Conservation (phyloP, 2,113 vertebrate species). For the Illadopsis cleaveri region DNA sequence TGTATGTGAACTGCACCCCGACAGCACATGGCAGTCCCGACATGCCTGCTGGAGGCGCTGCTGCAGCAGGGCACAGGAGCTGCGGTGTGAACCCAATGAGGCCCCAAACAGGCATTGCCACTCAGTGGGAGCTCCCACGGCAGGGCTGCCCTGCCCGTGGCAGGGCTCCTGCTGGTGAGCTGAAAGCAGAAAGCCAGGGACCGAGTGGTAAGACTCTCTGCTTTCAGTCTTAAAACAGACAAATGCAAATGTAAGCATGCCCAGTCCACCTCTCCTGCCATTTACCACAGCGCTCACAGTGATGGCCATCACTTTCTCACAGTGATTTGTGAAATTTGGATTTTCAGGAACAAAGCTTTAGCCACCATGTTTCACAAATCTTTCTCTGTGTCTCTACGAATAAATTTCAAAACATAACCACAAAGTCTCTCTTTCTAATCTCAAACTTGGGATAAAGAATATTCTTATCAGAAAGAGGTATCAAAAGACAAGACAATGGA, state of each 20-base stretch:
- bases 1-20: fast-evolving
- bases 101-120: fast-evolving
- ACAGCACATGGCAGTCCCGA: fast-evolving
- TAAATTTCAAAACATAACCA: background rate
- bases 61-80: fast-evolving
- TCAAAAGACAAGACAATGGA: background rate
- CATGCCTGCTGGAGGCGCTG: fast-evolving
- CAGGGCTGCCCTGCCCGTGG: fast-evolving
- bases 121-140: fast-evolving
- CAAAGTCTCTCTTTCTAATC: background rate
- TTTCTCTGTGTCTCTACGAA: background rate
- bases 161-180: background rate
- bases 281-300: background rate
- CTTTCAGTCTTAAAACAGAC: background rate
- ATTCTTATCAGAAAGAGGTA: constrained; percentile 3
- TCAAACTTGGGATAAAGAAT: background rate
- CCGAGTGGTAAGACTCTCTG: fast-evolving
- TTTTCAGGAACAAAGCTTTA: background rate
- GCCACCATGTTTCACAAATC: background rate
- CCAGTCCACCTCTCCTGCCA: background rate
- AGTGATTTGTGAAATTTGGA: background rate
- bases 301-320: background rate
- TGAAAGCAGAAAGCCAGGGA: background rate
- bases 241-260: background rate
- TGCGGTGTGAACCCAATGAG: fast-evolving